Evolutionary conservation across 37 sponge, comb jelly and placozoan species (phyloP).

Genomic region (Chondrilla cf. caribensis): DNA sequence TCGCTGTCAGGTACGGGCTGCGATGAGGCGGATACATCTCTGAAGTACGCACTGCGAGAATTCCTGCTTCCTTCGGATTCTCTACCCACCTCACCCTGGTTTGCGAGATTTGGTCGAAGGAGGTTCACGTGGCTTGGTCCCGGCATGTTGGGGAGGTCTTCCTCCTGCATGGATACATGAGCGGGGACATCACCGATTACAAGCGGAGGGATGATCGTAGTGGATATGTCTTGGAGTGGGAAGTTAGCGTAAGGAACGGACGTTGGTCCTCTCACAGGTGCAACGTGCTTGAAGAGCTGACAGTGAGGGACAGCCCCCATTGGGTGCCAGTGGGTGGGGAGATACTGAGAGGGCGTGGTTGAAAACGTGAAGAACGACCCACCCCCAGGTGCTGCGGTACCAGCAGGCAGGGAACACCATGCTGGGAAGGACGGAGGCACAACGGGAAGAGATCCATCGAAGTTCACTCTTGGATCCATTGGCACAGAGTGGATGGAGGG

Average conservation of each 20-base stretch:
- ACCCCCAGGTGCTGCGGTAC: constrained; percentile 11
- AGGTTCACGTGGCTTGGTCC: constrained; percentile 3
- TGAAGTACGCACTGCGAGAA: no score
- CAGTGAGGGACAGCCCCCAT: constrained; percentile 9
- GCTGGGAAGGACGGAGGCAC: background rate
- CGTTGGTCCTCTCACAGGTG: background rate
- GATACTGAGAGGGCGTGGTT: constrained; percentile 60
- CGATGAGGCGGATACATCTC: no score
- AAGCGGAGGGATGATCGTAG: background rate
- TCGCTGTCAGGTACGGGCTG: no score
- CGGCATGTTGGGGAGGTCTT: background rate
- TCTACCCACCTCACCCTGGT: background rate
- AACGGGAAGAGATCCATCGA: background rate
- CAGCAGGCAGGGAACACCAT: constrained; percentile 7
- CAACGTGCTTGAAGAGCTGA: constrained; percentile 15
- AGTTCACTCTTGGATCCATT: background rate
- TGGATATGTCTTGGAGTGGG: background rate
- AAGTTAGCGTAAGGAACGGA: background rate
- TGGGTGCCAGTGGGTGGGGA: constrained; percentile 69
- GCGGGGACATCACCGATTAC: background rate
- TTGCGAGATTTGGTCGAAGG: no score
- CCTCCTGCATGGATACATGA: background rate
- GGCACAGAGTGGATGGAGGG: background rate
- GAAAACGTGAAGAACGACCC: constrained; percentile 80
- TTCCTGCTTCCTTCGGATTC: background rate